phyloP scores from a whole-genome alignment of 2,888 invertebrate genomes.

The Kryphioiulus occultus region DNA sequence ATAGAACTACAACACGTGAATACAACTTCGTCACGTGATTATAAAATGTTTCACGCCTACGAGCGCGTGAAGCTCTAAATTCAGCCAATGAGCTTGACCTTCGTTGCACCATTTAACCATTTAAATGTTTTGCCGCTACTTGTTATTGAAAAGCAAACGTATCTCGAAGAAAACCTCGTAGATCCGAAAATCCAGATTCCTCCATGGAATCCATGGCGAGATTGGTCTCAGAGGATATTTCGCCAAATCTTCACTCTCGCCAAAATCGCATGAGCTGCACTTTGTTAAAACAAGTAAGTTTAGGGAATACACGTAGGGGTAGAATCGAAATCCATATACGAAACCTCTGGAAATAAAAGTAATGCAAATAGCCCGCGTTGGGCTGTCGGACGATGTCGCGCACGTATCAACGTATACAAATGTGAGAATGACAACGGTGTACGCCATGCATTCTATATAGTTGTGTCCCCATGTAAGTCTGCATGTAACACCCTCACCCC shows the following conservation, averaged over 20 bases:
- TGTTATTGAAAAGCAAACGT: too few relatives aligned
- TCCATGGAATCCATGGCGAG: background rate
- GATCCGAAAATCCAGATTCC: background rate
- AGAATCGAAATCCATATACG: background rate
- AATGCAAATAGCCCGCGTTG: background rate
- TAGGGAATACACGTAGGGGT: background rate
- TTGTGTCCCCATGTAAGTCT: background rate
- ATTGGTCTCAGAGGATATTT: background rate
- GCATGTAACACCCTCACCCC: background rate
- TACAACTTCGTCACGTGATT: too few relatives aligned
- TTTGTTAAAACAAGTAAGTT: background rate
- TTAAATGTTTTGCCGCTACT: too few relatives aligned
- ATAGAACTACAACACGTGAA: too few relatives aligned
- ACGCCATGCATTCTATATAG: background rate
- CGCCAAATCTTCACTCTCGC: background rate
- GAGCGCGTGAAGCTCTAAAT: too few relatives aligned
- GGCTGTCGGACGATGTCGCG: background rate
- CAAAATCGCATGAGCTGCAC: background rate
- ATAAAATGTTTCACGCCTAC: too few relatives aligned
- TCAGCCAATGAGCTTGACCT: too few relatives aligned
- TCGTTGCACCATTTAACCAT: too few relatives aligned
- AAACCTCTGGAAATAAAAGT: background rate
- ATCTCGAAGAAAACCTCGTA: too few relatives aligned
- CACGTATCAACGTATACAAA: slow-evolving; percentile 10
- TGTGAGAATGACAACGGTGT: background rate